Base-by-base conservation (phyloP, 1,140 invertebrate species). In the Neodiprion pinetum region DNA sequence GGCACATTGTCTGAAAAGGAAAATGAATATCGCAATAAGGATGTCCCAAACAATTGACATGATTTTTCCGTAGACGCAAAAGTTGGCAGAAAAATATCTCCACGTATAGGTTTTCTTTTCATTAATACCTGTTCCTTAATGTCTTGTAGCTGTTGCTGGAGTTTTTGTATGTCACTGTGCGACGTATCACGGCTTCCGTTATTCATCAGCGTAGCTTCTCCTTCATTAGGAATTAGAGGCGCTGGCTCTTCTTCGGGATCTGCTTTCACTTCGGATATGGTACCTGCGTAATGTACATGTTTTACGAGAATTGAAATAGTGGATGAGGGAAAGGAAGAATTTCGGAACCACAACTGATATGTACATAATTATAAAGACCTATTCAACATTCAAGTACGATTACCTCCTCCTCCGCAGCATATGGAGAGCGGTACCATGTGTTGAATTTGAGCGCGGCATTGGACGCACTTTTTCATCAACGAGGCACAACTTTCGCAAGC, bases 381-480 rank as follows among this genome's bases (percentile, higher is more conserved):
- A 65, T 14, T 14, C 12, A 65, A 65, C 61, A 65, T 65, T 14
- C 61, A 65, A 17, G 61, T 65, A 65, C 61, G 28, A 77, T 86
- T 80, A 79, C 86, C 88, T 75, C 80, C 82, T 21, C 90, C 91
- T 8, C 92, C 92, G 79, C 91, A 92, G 76, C 94, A 96, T 4
- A 95, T 91, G 28, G 91, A 91, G 81, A 94, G 92, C 12, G 92
- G 92, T 70, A 93, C 86, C 86, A 94, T 93, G 81, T 93, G 91
- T 76, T 96, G 95, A 82, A 98, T 97, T 81, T 95, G 94, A 9
- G 95, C 92, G 77, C 97, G 91, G 86, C 97, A 99, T 81, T 96
- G 93, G 1, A 98, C 96, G 90, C 97, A 99, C 89, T 98, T 99
- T 90, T 98, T 97, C 96, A 98, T 98, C 71, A 98, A 91, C 71